Base-by-base conservation (phyloP, 2,888 invertebrate genomes). In the Tipula lateralis region DNA sequence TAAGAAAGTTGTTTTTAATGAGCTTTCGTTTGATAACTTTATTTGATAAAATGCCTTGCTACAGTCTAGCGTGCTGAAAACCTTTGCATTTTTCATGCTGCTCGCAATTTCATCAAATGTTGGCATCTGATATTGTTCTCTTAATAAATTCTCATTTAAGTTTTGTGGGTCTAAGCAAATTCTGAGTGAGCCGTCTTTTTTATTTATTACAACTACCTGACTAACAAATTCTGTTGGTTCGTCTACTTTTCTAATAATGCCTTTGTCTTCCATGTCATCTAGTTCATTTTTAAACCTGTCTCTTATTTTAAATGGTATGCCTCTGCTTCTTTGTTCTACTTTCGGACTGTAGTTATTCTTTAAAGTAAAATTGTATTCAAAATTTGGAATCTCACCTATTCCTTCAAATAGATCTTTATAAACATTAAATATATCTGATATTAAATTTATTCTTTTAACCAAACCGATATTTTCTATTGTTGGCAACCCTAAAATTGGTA, bases 1-100 rank as follows among this genome's bases (percentile, higher is more conserved):
- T 84, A 30, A 82, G 24, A 85, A 86, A 19, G 44, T 84, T n/a
- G 84, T 86, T 12, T 81, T n/a, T 2, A 36, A 16, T 30, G 83
- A 29, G 19, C 80, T 80, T 9, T 80, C 80, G 0, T 80, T 1
- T 9, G 19, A 19, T 19, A 80, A 29, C 13, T 80, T 80, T 24
- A 80, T 80, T 80, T 80, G 80, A 24, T 80, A 80, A 30, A 34
- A 84, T 13, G 29, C 36, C n/a, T 16, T 81, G n/a, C 24, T 29
- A 9, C 12, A 84, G 30, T 84, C 84, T 16, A 44, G 44, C 2
- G 32, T 84, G 19, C 32, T 39, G n/a, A 84, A 84, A 13, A 83
- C 44, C 44, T 44, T 84, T 13, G 44, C 84, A 13, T 84, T n/a
- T n/a, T n/a, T n/a, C n/a, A n/a, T n/a, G n/a, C n/a, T n/a, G n/a